phyloP scores from a whole-genome alignment of 2,888 invertebrate genomes.

The Phytoseiulus persimilis region DNA sequence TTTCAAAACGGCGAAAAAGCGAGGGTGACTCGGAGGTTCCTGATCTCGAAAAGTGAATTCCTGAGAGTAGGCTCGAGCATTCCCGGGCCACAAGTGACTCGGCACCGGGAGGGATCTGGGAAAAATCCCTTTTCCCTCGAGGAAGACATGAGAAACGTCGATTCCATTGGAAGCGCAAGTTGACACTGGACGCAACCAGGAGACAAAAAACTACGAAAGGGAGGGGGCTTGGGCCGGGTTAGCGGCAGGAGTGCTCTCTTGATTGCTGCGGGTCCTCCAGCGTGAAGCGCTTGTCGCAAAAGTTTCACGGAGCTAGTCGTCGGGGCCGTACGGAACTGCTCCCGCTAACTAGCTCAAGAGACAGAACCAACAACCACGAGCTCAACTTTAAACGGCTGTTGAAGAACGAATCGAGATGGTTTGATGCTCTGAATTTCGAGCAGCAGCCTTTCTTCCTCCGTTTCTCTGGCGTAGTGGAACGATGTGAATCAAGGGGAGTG shows the following conservation, averaged over 20 bases:
- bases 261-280: background rate
- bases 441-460: background rate
- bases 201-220: background rate
- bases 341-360: background rate
- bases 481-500: background rate
- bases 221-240: background rate
- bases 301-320: background rate
- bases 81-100: too few species aligned
- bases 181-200: too few species aligned
- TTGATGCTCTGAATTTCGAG: slow-evolving; percentile 6
- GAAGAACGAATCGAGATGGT: background rate
- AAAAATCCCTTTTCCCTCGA: too few species aligned
- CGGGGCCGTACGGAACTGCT: background rate
- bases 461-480: background rate
- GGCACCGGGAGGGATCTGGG: too few species aligned
- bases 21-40: too few species aligned
- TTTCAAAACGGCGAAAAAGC: too few species aligned
- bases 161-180: too few species aligned
- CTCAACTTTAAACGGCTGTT: background rate
- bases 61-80: too few species aligned
- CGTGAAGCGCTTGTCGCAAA: background rate
- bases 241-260: background rate
- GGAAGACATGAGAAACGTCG: too few species aligned
- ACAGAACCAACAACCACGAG: background rate
- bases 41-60: too few species aligned